Evolutionary conservation across 2,113 vertebrate genomes (phyloP).

Genomic region (Riparia riparia): DNA sequence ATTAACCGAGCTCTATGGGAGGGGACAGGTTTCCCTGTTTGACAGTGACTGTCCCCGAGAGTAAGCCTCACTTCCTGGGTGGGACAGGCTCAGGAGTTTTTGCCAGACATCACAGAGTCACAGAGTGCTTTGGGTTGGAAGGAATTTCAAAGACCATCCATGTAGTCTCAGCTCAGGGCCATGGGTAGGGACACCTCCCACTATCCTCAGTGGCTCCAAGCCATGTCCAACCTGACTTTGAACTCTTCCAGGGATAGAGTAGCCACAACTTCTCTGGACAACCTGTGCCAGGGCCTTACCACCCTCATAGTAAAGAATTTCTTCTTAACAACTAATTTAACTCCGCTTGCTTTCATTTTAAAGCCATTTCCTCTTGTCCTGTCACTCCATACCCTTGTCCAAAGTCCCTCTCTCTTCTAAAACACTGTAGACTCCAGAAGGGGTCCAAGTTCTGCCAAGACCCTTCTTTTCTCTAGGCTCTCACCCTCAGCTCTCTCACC

Average conservation of each 20-base stretch:
- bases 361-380: neutral
- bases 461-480: neutral
- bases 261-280: neutral
- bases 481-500: neutral
- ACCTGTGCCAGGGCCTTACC: neutral
- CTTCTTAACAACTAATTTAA: neutral
- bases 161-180: neutral
- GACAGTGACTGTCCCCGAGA: conserved; percentile 30
- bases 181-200: neutral
- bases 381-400: neutral
- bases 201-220: neutral
- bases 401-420: neutral
- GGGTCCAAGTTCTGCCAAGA: neutral
- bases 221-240: neutral
- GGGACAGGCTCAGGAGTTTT: neutral
- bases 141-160: neutral
- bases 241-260: neutral
- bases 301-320: neutral
- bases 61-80: neutral
- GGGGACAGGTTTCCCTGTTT: conserved; percentile 35
- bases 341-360: neutral
- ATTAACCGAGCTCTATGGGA: neutral
- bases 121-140: neutral
- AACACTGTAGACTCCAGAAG: neutral
- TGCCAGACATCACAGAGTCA: neutral